These are phyloP conservation scores for Pocillopora meandrina DNA, from an alignment of 92 coral and sea anemone species.

Conservation along the genomic window DNA sequence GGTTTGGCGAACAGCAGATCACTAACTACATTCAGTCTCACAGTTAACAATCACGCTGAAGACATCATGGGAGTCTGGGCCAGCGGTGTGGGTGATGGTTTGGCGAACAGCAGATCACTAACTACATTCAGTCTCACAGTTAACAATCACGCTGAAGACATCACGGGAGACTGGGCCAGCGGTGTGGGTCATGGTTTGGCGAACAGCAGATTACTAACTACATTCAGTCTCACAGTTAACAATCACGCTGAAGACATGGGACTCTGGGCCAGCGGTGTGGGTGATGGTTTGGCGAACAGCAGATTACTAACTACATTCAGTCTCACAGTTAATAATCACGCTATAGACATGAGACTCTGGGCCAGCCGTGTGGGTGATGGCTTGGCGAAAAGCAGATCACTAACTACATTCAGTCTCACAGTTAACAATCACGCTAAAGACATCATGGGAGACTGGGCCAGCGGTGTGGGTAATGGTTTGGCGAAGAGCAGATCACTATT, in stretches of 20 bases:
- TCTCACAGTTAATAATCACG: neutral
- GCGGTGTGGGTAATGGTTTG: neutral
- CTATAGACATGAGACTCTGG: neutral
- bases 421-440: neutral
- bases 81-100: neutral
- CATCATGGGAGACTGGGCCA: too few species aligned
- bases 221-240: neutral
- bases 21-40: neutral
- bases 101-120: neutral
- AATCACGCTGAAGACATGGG: neutral
- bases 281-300: neutral
- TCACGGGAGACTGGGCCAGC: neutral
- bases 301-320: neutral
- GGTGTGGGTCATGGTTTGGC: neutral
- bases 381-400: too few species aligned
- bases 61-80: neutral
- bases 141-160: neutral
- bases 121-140: conserved; percentile 5
- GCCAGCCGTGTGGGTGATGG: too few species aligned
- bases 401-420: too few species aligned
- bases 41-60: neutral
- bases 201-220: neutral
- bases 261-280: neutral
- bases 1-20: neutral
- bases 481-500: too few species aligned